These are phyloP conservation scores for Cydia splendana DNA, from an alignment of 1,140 invertebrate species.

Conservation along the genomic window DNA sequence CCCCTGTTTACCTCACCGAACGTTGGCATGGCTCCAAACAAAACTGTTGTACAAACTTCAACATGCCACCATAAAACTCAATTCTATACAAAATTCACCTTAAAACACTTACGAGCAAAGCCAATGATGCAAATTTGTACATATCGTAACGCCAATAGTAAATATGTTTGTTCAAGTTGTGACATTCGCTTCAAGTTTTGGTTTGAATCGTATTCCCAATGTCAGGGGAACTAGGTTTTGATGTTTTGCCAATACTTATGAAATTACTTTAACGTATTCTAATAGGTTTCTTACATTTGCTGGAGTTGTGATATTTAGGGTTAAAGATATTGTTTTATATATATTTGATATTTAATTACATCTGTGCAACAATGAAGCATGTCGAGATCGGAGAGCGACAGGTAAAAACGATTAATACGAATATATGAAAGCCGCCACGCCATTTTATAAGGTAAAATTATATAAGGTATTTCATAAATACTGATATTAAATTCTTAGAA, in stretches of 20 bases:
- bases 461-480: too few species aligned
- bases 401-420: background rate
- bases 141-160: background rate
- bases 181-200: conserved; percentile 22
- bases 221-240: conserved; percentile 22
- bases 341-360: background rate
- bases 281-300: background rate
- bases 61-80: background rate
- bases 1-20: conserved; percentile 18
- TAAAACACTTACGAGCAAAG: background rate
- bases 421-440: too few species aligned
- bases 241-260: conserved; percentile 22
- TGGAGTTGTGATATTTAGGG: background rate
- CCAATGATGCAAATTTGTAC: background rate
- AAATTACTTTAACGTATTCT: conserved; percentile 7
- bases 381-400: background rate
- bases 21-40: conserved; percentile 17
- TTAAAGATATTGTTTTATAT: too few species aligned
- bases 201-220: conserved; percentile 17
- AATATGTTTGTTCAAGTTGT: conserved; percentile 8
- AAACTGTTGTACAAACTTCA: conserved; percentile 13
- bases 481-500: too few species aligned
- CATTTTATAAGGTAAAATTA: too few species aligned
- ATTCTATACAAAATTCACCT: conserved; percentile 7
- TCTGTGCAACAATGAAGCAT: background rate